phyloP scores from a whole-genome alignment of 1,140 invertebrate species.

The Rhagoletis zephyria region DNA sequence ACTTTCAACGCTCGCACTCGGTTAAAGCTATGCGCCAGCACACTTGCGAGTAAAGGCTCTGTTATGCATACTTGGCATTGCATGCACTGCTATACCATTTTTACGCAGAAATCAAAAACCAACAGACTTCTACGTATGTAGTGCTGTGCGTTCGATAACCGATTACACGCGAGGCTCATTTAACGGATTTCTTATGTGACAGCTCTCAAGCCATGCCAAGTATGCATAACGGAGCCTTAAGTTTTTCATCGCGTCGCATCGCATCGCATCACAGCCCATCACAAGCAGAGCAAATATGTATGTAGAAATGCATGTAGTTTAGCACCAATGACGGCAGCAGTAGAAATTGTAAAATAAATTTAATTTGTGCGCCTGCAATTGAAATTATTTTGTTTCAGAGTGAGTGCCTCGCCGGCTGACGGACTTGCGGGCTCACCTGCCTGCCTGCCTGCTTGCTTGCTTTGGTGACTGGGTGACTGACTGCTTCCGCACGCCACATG shows the following conservation, averaged over 20 bases:
- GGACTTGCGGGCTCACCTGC: background rate
- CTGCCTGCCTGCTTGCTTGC: background rate
- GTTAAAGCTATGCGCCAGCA: background rate
- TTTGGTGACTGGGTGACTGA: background rate
- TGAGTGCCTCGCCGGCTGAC: background rate
- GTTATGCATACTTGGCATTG: too few species aligned
- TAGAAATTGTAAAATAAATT: slow-evolving; percentile 40
- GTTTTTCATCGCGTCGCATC: background rate
- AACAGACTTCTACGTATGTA: too few species aligned
- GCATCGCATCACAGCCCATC: background rate
- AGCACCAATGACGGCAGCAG: background rate
- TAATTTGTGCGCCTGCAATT: slow-evolving; percentile 29
- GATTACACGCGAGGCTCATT: too few species aligned
- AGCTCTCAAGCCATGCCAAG: too few species aligned
- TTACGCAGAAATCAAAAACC: too few species aligned
- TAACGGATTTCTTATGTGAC: too few species aligned
- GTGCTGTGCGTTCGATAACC: too few species aligned
- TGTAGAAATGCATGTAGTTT: too few species aligned
- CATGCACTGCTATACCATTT: too few species aligned
- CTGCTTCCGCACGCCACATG: slow-evolving; percentile 32
- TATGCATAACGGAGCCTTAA: too few species aligned
- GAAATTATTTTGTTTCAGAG: background rate
- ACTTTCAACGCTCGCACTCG: background rate
- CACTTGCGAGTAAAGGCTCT: too few species aligned
- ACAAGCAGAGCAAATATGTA: background rate